Conservation (phyloP, 1,140 invertebrate genomes). For the Diachasmimorpha longicaudata region DNA sequence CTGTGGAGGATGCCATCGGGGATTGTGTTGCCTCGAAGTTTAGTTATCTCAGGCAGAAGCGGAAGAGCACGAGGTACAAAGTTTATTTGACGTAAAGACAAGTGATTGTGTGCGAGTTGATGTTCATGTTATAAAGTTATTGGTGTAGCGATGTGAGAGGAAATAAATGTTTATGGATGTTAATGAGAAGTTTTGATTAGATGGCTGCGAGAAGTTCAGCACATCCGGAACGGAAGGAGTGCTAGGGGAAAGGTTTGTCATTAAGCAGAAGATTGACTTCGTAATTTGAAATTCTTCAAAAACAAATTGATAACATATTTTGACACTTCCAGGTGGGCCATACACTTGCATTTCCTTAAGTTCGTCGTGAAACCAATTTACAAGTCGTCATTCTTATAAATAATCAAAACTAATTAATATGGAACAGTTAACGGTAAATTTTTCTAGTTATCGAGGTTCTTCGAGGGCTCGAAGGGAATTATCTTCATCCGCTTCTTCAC, state of each 20-base stretch:
- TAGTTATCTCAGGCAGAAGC: constrained; percentile 30
- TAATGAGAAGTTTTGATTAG: background rate
- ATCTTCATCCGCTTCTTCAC: background rate
- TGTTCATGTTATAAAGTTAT: background rate
- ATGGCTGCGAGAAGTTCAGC: too few relatives aligned
- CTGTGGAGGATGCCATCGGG: constrained; percentile 29
- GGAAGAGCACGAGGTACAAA: constrained; percentile 49
- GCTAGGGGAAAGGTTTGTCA: too few relatives aligned
- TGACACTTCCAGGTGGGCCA: too few relatives aligned
- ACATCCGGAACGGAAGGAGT: too few relatives aligned
- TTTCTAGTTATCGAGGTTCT: background rate
- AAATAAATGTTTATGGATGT: background rate
- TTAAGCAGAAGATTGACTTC: too few relatives aligned
- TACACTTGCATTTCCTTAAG: too few relatives aligned
- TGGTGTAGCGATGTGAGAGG: background rate
- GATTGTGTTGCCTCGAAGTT: constrained; percentile 30
- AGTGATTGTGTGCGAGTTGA: background rate
- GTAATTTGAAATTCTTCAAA: too few relatives aligned
- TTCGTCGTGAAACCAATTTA: too few relatives aligned
- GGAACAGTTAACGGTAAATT: background rate
- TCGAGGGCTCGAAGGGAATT: background rate
- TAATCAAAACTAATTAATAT: background rate
- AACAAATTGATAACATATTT: too few relatives aligned
- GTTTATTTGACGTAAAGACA: constrained; percentile 43
- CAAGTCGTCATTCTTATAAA: too few relatives aligned